Evolutionary conservation across 1,140 invertebrate genomes (phyloP), one percentile per base, ranked within the genome.

Genomic region (Hyphantria cunea): DNA sequence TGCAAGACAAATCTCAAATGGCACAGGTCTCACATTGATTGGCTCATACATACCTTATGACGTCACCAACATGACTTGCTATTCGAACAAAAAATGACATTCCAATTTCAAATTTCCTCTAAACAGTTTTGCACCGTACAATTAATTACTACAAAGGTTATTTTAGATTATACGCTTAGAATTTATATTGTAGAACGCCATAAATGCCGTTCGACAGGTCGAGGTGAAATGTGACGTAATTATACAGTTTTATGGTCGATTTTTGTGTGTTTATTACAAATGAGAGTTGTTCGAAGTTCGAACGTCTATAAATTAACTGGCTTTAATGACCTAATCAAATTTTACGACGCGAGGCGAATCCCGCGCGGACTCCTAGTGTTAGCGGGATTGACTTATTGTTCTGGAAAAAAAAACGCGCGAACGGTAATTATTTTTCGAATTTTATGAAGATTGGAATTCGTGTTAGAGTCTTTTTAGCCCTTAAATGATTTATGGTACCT

Each of bases 251-350:
- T 81, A 89, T 60, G 78, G 68, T 54, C 53, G 61, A 76, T 77
- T 82, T 84, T 88, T 60, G 74, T 70, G 64, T 79, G 75, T 78
- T 78, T 74, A 74, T 72, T 62, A 68, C 74, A 81, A 76, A 83
- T 78, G 78, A 80, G 78, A 82, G 78, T 74, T 75, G 76, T 80
- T 81, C 74, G 80, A n/a, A 39, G 37, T 44, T 44, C 41, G 41
- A 82, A 80, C 69, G 71, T 76, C 80, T 84, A 90, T 90, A 90
- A 90, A 90, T 90, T 89, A 90, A 78, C 79, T 85, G 82, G 78
- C 78, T 87, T 87, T 91, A 91, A 91, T 91, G 88, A 89, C 76
- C 83, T 89, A 90, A 91, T 91, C 86, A 86, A 89, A 89, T 81
- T 91, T 91, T 91, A 91, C 85, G 89, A 89, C 76, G 80, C 86